phyloP scores from a whole-genome alignment of 2,888 invertebrate species.

The Caenorhabditis imperialis region DNA sequence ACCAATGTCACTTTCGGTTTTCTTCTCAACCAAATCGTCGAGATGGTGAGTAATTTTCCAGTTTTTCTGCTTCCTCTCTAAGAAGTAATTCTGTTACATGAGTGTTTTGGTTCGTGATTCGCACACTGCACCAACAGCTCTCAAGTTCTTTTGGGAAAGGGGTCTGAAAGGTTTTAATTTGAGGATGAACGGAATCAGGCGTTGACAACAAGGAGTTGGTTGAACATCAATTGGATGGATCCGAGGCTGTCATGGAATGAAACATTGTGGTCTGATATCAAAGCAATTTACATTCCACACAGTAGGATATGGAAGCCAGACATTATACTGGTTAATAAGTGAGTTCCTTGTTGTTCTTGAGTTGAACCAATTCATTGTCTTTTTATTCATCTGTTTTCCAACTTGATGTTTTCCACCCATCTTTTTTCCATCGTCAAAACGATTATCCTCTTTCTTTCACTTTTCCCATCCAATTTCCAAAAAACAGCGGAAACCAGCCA shows the following conservation, averaged over 20 bases:
- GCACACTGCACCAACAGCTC: background rate
- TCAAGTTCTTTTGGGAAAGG: background rate
- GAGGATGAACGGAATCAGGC: conserved; percentile 78
- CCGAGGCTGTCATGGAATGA: conserved; percentile 62
- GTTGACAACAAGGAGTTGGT: conserved; percentile 76
- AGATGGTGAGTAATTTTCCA: conserved; percentile 82
- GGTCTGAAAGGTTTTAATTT: conserved; percentile 17
- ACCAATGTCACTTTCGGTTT: conserved; percentile 87
- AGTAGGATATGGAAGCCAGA: conserved; percentile 77
- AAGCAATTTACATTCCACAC: conserved; percentile 77
- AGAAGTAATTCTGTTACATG: conserved; percentile 2
- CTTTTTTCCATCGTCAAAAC: background rate
- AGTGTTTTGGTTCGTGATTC: conserved; percentile 33
- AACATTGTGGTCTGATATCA: conserved; percentile 73
- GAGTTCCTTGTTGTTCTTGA: conserved; percentile 23
- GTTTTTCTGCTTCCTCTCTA: background rate
- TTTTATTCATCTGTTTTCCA: too few species aligned
- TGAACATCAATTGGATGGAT: conserved; percentile 78
- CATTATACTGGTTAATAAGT: conserved; percentile 77
- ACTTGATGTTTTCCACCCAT: too few species aligned
- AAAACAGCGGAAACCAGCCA: conserved; percentile 1
- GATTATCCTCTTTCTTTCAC: background rate
- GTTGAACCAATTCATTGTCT: background rate
- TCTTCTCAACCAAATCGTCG: conserved; percentile 88
- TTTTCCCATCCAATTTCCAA: conserved; percentile 6